These are phyloP conservation scores for Tenebrosternarchus preto DNA, from an alignment of 2,113 vertebrate species.

Conservation along the genomic window DNA sequence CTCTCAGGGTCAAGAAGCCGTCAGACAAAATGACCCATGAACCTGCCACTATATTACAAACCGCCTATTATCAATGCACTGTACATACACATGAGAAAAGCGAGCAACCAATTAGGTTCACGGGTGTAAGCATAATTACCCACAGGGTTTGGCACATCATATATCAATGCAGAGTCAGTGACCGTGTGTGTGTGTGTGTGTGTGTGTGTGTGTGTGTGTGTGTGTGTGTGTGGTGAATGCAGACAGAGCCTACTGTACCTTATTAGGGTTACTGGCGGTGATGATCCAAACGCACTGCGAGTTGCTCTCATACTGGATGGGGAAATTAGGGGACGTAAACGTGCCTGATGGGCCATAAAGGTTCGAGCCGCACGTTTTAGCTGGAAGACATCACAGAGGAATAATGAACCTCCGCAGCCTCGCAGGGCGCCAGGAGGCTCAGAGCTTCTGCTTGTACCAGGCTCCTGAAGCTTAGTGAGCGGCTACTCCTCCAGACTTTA, in stretches of 20 bases:
- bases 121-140: slow-evolving; percentile 62
- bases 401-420: too few species aligned
- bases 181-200: slow-evolving; percentile 32
- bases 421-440: too few species aligned
- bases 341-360: slow-evolving; percentile 77
- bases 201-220: neutral
- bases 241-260: slow-evolving; percentile 64
- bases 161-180: slow-evolving; percentile 57
- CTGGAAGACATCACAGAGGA: slow-evolving; percentile 58
- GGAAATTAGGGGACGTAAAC: slow-evolving; percentile 79
- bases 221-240: neutral
- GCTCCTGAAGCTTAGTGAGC: neutral
- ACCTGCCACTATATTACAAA: neutral
- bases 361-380: slow-evolving; percentile 79
- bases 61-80: neutral
- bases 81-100: neutral
- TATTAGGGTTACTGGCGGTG: slow-evolving; percentile 77
- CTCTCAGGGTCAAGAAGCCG: slow-evolving; percentile 1
- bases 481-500: neutral
- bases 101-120: slow-evolving; percentile 10
- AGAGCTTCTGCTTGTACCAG: neutral
- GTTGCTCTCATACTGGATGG: slow-evolving; percentile 81
- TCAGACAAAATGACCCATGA: slow-evolving; percentile 18
- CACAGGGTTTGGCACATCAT: slow-evolving; percentile 63
- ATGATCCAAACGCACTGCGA: slow-evolving; percentile 82